Conservation (phyloP, 2,888 invertebrate species). For the Criorhina ranunculi region DNA sequence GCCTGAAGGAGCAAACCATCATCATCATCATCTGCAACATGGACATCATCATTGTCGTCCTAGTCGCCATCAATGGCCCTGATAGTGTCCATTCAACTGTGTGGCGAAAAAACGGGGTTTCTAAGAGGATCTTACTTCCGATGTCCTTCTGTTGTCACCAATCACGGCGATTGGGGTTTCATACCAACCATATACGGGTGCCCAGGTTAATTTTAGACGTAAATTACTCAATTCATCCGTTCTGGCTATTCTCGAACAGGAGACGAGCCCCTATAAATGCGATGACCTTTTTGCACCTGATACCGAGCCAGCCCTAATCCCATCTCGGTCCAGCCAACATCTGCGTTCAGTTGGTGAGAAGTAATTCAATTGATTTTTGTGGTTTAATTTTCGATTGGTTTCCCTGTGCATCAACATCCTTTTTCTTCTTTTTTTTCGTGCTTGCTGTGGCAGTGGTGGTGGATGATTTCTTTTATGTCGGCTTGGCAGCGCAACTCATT, state of each 20-base stretch:
- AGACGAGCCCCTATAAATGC: constrained; percentile 59
- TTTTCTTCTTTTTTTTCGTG: constrained; percentile 7
- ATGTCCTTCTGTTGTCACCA: constrained; percentile 62
- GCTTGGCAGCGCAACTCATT: constrained; percentile 54
- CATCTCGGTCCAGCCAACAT: constrained; percentile 8
- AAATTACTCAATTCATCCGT: constrained; percentile 70
- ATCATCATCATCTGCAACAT: constrained; percentile 68
- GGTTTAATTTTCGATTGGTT: constrained; percentile 74
- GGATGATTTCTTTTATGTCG: constrained; percentile 51
- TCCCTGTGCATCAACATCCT: constrained; percentile 37
- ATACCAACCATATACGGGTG: constrained; percentile 54
- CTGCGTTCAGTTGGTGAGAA: constrained; percentile 51
- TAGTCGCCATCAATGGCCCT: constrained; percentile 60
- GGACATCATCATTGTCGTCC: constrained; percentile 52
- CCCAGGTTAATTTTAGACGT: constrained; percentile 72
- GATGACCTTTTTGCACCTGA: constrained; percentile 59
- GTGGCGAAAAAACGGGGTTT: constrained; percentile 55
- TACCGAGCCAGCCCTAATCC: constrained; percentile 51
- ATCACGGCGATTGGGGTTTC: constrained; percentile 41
- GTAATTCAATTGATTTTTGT: constrained; percentile 76
- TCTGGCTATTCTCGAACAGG: constrained; percentile 1
- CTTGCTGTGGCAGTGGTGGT: constrained; percentile 30
- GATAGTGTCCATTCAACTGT: constrained; percentile 70
- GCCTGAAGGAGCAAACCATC: constrained; percentile 74
- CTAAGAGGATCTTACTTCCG: constrained; percentile 74